Conservation (phyloP, 1,140 invertebrate genomes). For the Berghia stephanieae region DNA sequence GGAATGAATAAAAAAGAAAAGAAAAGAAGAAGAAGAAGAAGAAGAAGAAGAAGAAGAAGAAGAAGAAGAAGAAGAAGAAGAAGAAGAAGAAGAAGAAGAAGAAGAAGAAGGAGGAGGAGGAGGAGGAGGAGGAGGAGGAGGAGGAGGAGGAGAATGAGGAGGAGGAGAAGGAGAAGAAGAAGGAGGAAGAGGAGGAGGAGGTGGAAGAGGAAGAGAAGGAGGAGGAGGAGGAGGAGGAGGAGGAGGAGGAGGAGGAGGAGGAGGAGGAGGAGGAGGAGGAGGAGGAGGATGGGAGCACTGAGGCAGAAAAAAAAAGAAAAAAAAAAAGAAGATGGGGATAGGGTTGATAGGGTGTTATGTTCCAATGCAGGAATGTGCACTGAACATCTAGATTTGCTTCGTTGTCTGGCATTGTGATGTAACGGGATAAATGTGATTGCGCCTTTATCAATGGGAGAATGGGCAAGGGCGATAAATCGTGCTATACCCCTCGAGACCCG, state of each 20-base stretch:
- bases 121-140: slow-evolving; percentile 2
- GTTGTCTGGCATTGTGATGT: no score
- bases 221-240: background rate
- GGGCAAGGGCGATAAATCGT: no score
- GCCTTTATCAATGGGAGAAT: no score
- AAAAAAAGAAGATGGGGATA: background rate
- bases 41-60: background rate
- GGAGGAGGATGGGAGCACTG: background rate
- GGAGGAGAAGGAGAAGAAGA: no score
- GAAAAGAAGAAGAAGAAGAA: background rate
- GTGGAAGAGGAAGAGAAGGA: background rate
- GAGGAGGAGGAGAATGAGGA: background rate
- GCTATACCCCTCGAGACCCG: no score
- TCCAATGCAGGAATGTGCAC: no score
- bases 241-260: background rate
- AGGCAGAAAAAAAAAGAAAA: background rate
- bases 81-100: background rate
- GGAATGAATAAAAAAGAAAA: background rate
- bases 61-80: background rate
- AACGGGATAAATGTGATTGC: no score
- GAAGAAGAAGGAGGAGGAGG: background rate
- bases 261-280: background rate
- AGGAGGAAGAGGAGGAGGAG: background rate
- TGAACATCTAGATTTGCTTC: no score
- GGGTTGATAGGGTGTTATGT: no score